Evolutionary conservation across 2,113 vertebrate genomes (phyloP).

Genomic region (Hippocampus barbouri): DNA sequence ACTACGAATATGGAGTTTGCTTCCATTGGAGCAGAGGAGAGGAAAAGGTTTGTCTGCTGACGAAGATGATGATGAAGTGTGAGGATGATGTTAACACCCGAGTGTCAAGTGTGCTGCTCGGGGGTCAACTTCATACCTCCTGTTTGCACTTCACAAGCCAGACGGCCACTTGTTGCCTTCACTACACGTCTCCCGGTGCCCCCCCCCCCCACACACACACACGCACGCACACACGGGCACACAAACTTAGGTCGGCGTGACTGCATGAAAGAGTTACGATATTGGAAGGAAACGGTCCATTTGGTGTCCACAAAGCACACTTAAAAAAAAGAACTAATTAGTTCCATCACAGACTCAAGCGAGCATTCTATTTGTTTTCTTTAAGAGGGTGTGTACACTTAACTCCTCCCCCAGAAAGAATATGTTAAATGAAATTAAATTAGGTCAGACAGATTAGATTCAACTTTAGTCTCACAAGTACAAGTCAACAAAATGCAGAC

Average conservation of each 20-base stretch:
- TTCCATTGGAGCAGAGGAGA: slow-evolving; percentile 1
- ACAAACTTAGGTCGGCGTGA: slow-evolving; percentile 7
- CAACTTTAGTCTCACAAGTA: not conserved
- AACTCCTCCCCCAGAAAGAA: slow-evolving; percentile 2
- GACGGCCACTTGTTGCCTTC: slow-evolving; percentile 14
- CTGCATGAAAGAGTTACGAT: slow-evolving; percentile 22
- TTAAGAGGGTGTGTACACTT: slow-evolving; percentile 27
- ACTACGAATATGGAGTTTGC: not conserved
- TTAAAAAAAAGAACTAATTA: slow-evolving; percentile 15
- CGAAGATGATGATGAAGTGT: slow-evolving; percentile 26
- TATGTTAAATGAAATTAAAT: not conserved
- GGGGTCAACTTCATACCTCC: slow-evolving; percentile 22
- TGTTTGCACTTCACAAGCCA: slow-evolving; percentile 41
- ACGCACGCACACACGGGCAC: not conserved
- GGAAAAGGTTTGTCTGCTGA: not conserved
- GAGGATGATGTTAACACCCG: slow-evolving; percentile 34
- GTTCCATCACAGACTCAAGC: slow-evolving; percentile 31
- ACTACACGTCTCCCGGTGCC: not conserved
- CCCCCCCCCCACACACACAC: not conserved
- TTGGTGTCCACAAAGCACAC: slow-evolving; percentile 21
- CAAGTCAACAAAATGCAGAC: not conserved
- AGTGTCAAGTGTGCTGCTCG: slow-evolving; percentile 57
- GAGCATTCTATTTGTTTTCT: slow-evolving; percentile 26
- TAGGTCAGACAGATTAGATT: not conserved
- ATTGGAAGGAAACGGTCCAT: slow-evolving; percentile 31